These are phyloP conservation scores for Rhamnusium bicolor DNA, from an alignment of 2,888 invertebrate genomes.

Conservation along the genomic window DNA sequence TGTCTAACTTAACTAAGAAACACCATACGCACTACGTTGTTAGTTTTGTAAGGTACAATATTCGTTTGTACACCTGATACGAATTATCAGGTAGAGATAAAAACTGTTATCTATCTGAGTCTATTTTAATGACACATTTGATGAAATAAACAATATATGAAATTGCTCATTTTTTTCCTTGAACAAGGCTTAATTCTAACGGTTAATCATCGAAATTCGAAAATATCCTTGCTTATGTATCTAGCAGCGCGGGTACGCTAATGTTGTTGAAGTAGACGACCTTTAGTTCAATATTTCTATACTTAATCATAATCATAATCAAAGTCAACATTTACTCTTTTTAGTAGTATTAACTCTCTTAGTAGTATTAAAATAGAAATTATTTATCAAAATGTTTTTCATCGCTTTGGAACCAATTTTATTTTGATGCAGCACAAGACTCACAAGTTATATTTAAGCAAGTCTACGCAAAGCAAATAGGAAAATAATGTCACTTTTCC, in stretches of 20 bases:
- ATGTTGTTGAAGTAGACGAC: neutral
- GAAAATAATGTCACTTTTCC: no score
- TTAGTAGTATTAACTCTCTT: no score
- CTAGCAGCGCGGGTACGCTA: neutral
- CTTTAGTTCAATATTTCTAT: no score
- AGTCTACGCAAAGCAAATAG: no score
- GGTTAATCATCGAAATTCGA: neutral
- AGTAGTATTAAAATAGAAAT: no score
- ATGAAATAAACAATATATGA: constrained; percentile 32
- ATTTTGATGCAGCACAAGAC: no score
- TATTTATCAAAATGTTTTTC: no score
- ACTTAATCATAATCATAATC: no score
- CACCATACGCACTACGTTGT: constrained; percentile 22
- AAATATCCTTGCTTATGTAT: neutral
- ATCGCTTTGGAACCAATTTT: no score
- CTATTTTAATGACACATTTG: constrained; percentile 49
- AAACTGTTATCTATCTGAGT: constrained; percentile 42
- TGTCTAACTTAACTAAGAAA: constrained; percentile 7
- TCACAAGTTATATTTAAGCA: no score
- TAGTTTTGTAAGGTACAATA: neutral
- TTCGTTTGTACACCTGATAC: constrained; percentile 27
- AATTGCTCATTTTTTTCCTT: constrained; percentile 1
- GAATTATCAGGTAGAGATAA: constrained; percentile 42
- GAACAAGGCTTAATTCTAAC: neutral
- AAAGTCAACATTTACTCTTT: neutral